Base-by-base conservation (phyloP, 2,888 invertebrate species). In the Agrochola macilenta region DNA sequence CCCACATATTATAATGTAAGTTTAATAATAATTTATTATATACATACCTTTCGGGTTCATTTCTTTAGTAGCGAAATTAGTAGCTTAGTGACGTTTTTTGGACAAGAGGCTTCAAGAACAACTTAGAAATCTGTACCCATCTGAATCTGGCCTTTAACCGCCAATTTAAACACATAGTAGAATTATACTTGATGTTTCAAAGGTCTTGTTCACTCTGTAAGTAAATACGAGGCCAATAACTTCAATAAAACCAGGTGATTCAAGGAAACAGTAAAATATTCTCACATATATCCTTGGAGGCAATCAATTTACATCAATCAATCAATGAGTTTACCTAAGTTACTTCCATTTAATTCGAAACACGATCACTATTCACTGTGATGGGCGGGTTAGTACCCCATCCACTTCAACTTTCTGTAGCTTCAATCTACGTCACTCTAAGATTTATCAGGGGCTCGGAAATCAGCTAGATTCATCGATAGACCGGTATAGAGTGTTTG, bases 251-350 rank as follows among this genome's bases (percentile, higher is more conserved):
- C 54, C 74, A 75, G 54, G 64, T 75, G 54, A 71, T 78, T 52
- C 73, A 49, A 81, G 58, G 61, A 79, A 85, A 81, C 64, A 66
- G 78, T 83, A 85, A 80, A 79, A 81, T 81, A 84, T 85, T 89
- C 89, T 83, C 90, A 85, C 87, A 87, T 82, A 88, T 79, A 85
- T 88, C 52, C 73, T 58, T 46, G 57, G 63, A 78, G 69, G 69
- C 89, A 88, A 91, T 90, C 91, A 91, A 92, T 92, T 91, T 91
- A 91, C 90, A 93, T 92, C 91, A 90, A 91, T 91, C 91, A 91
- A 91, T 92, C 91, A 85, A 89, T 87, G 85, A 80, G 85, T 88
- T 84, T 86, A 79, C 84, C 87, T 85, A 86, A 88, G 87, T 89
- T 81, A 90, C 89, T 86, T 85, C 86, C 86, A 92, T 92, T 91